Evolutionary conservation across 2,797 vertebrate species (phyloP).

Genomic region (Gouania willdenowi): DNA sequence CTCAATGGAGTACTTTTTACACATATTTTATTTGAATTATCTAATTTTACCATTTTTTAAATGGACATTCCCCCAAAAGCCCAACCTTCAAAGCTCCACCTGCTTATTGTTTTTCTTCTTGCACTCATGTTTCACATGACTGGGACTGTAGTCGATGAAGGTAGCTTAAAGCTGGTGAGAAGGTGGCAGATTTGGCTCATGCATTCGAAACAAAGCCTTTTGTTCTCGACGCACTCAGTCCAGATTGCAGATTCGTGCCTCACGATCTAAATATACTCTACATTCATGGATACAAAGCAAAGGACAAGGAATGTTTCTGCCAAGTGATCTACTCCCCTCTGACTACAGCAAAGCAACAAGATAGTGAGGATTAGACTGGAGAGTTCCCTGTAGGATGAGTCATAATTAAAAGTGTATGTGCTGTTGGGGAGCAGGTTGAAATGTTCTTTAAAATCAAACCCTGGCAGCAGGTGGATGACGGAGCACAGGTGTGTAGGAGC

Average conservation of each 20-base stretch:
- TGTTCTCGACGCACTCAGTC: slow-evolving; percentile 25
- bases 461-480: slow-evolving; percentile 2
- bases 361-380: not conserved
- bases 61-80: too few species aligned
- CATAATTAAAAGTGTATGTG: slow-evolving; percentile 6
- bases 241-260: slow-evolving; percentile 20
- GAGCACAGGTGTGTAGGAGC: slow-evolving; percentile 34
- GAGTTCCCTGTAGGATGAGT: slow-evolving; percentile 11
- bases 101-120: not conserved
- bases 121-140: slow-evolving; percentile 24
- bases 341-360: slow-evolving; percentile 16
- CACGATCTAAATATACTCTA: not conserved
- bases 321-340: slow-evolving; percentile 24
- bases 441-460: slow-evolving; percentile 3
- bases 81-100: too few species aligned
- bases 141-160: slow-evolving; percentile 35
- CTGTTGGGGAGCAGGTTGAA: not conserved
- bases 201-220: slow-evolving; percentile 20
- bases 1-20: too few species aligned
- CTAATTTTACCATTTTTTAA: too few species aligned
- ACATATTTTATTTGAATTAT: too few species aligned
- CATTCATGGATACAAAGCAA: slow-evolving; percentile 8
- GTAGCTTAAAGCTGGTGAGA: slow-evolving; percentile 39
- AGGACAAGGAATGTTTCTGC: slow-evolving; percentile 1
- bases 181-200: slow-evolving; percentile 51